These are phyloP conservation scores for Platanista minor DNA, from an alignment of 2,113 vertebrate species.

Conservation along the genomic window DNA sequence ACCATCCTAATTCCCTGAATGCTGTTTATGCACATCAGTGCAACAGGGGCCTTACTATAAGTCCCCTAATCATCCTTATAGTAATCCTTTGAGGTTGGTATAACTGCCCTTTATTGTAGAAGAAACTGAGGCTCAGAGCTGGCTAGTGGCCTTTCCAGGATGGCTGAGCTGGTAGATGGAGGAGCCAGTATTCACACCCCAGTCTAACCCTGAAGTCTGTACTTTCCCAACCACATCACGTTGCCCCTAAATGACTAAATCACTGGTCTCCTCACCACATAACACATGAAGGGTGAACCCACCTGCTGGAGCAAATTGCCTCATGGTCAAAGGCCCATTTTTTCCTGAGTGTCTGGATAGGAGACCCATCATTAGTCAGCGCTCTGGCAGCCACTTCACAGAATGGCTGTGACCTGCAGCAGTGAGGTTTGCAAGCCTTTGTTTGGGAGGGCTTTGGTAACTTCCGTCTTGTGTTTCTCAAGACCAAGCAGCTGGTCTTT, in stretches of 20 bases:
- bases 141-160: neutral
- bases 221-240: slow-evolving; percentile 32
- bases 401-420: neutral
- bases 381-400: neutral
- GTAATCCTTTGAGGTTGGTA: neutral
- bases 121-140: neutral
- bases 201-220: slow-evolving; percentile 24
- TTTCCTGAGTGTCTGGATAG: neutral
- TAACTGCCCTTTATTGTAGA: neutral
- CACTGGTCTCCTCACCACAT: neutral
- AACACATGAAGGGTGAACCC: neutral
- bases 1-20: neutral
- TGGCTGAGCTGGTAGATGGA: neutral
- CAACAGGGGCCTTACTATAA: neutral
- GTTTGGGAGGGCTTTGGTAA: neutral
- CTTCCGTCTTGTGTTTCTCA: slow-evolving; percentile 26
- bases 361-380: neutral
- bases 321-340: neutral
- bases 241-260: slow-evolving; percentile 42
- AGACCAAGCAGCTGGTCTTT: neutral
- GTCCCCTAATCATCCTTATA: neutral
- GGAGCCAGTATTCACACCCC: neutral
- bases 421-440: neutral
- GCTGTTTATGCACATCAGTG: neutral
- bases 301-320: neutral